Base-by-base conservation (phyloP, 2,888 invertebrate genomes). In the Bombyx huttoni region DNA sequence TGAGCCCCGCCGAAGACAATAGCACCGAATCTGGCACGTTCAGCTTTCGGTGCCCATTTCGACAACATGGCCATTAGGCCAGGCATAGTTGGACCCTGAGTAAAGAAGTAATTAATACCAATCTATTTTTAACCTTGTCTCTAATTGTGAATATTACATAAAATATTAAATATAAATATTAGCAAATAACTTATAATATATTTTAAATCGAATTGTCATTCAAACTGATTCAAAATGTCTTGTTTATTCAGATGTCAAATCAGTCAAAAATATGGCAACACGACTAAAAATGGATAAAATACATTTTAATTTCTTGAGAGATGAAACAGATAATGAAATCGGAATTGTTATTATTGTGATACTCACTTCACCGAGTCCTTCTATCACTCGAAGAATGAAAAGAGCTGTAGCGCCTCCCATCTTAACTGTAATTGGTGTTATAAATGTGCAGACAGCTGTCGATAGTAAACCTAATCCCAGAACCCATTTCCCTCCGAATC, bases 401-500 rank as follows among this genome's bases (percentile, higher is more conserved):
- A 92, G 74, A 8, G 90, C 86, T 0, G 82, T 79, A 0, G 91
- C 86, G 6, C 90, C 90, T 45, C 90, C 90, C 52, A 74, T 51
- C 48, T 89, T 82, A 0, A 95, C 93, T 8, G 92, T 91, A 3
- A 92, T 60, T 0, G 97, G 97, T 0, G 96, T 96, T 7, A 96
- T 71, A 10, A 96, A 73, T 0, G 96, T 96, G 60, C 96, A 93
- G 0, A 96, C 54, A 0, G 95, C 94, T 0, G 96, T 96, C 0
- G 92, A 92, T 0, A 96, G 78, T 13, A 97, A 91, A 2, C 96
- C 97, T 49, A 94, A 68, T 0, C 94, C 94, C 7, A 96, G 86
- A 0, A 95, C 91, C 89, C 95, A 94, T 79, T 96, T 96, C 5
- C 96, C 96, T 10, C 97, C 97, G 60, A 93, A 94, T 58, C 90